Conservation (phyloP, 2,888 invertebrate genomes). For the Drosophila emarginata region DNA sequence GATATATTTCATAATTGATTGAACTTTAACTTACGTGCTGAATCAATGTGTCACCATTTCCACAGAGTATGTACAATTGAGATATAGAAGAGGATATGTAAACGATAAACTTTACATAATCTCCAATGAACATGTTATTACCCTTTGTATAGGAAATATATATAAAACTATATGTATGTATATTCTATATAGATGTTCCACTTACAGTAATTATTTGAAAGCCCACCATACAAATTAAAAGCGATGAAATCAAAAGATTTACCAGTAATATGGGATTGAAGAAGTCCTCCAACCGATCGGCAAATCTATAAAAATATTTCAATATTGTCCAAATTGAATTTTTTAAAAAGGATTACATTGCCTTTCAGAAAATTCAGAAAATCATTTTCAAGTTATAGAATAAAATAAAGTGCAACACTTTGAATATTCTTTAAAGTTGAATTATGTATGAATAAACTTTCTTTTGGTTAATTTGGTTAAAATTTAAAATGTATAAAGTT, state of each 20-base stretch:
- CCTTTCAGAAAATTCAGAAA: too few relatives aligned
- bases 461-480: too few relatives aligned
- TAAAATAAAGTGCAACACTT: too few relatives aligned
- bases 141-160: slow-evolving; percentile 37
- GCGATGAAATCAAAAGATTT: slow-evolving; percentile 80
- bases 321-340: too few relatives aligned
- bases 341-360: too few relatives aligned
- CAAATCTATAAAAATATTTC: slow-evolving; percentile 65
- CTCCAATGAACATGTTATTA: slow-evolving; percentile 79
- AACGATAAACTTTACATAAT: slow-evolving; percentile 79
- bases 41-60: slow-evolving; percentile 81
- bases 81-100: slow-evolving; percentile 80
- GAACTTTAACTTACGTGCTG: slow-evolving; percentile 68
- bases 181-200: background rate
- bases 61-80: slow-evolving; percentile 80
- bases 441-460: too few relatives aligned
- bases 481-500: too few relatives aligned
- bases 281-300: slow-evolving; percentile 76
- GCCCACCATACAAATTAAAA: slow-evolving; percentile 82
- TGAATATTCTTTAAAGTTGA: too few relatives aligned
- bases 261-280: slow-evolving; percentile 80
- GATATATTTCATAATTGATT: background rate
- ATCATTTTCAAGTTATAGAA: too few relatives aligned
- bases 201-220: slow-evolving; percentile 81
- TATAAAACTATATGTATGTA: background rate